Percentiles rank a stretch among this genome's conserved stretches.
Evolutionary conservation across 2,797 vertebrate species (phyloP).

Genomic region (Semotilus atromaculatus): DNA sequence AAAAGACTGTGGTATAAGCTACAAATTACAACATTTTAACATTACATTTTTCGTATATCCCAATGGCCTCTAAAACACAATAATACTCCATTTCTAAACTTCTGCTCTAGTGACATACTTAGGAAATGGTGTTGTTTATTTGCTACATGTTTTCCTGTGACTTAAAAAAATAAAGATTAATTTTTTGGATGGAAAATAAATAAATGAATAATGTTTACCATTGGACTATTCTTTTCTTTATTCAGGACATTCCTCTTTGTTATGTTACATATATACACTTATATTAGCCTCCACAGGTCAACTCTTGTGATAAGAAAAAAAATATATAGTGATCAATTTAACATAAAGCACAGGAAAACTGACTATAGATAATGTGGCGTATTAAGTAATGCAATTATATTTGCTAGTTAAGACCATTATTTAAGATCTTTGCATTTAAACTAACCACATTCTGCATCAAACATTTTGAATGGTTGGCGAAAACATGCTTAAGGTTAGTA

Average conservation of each 20-base stretch:
- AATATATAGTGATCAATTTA: too few relatives aligned
- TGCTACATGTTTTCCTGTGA: neutral
- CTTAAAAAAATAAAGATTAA: too few relatives aligned
- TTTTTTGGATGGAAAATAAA: neutral
- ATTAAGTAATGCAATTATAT: neutral
- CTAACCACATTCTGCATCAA: neutral
- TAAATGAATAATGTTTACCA: neutral
- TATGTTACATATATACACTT: neutral
- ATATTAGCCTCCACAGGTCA: neutral
- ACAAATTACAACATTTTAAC: neutral
- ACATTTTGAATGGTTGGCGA: neutral
- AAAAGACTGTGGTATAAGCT: neutral
- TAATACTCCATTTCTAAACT: neutral
- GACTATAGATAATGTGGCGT: neutral
- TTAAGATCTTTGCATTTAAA: neutral
- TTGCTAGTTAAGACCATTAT: neutral
- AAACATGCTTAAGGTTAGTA: neutral
- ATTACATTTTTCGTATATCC: too few relatives aligned
- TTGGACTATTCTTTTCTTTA: neutral
- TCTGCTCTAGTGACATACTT: neutral
- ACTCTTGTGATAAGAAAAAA: neutral
- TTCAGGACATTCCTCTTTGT: neutral
- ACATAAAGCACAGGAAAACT: neutral
- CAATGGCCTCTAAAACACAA: neutral
- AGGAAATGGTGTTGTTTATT: neutral